These are phyloP conservation scores for Argyra leucocephala DNA, from an alignment of 2,888 invertebrate genomes.

Conservation along the genomic window DNA sequence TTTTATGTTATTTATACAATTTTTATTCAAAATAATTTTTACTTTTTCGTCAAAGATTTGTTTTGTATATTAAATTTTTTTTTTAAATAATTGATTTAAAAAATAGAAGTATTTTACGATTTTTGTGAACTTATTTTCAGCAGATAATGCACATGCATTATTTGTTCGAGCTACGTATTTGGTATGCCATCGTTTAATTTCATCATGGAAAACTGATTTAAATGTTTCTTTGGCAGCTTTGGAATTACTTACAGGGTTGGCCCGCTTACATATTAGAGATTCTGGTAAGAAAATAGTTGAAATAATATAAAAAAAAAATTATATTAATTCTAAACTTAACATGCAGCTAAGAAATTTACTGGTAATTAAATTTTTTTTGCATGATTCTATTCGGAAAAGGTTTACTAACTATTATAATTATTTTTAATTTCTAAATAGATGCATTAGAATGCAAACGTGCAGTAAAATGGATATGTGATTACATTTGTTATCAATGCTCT, in stretches of 20 bases:
- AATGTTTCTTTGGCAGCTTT: conserved; percentile 89
- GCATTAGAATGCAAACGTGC: conserved; percentile 82
- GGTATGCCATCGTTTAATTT: conserved; percentile 88
- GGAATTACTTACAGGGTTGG: conserved; percentile 82
- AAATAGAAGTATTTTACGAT: conserved; percentile 14
- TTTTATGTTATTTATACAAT: no score
- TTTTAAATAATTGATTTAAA: conserved; percentile 8
- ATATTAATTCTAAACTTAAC: conserved; percentile 23
- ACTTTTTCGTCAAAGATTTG: not conserved
- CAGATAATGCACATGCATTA: conserved; percentile 77
- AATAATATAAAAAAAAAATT: conserved; percentile 14
- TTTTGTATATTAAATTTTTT: not conserved
- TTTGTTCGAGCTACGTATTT: conserved; percentile 88
- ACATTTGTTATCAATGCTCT: conserved; percentile 90
- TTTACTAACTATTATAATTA: conserved; percentile 30
- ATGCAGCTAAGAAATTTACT: conserved; percentile 49
- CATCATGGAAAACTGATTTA: conserved; percentile 91
- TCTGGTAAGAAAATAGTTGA: conserved; percentile 56
- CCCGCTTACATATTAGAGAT: conserved; percentile 78
- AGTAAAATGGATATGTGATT: conserved; percentile 97
- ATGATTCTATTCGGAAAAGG: not conserved
- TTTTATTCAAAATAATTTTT: no score
- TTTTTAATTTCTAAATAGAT: conserved; percentile 50
- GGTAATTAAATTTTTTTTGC: conserved; percentile 33
- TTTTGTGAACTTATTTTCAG: conserved; percentile 24